Base-by-base conservation (phyloP, 2,797 vertebrate genomes). In the Triplophysa bombifrons region DNA sequence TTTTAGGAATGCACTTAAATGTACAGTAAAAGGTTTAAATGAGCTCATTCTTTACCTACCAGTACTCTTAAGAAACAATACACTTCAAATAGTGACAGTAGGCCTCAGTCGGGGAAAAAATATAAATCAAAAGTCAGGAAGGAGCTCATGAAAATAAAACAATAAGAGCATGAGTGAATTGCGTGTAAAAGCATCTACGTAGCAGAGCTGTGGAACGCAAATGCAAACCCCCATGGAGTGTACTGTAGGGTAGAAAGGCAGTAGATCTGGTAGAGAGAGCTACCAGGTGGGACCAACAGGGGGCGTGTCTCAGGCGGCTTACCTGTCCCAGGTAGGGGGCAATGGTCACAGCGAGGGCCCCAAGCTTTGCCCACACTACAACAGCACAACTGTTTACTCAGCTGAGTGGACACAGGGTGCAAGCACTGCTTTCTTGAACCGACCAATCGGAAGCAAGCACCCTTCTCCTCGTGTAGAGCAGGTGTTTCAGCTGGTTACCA, bases 281-380 rank as follows among this genome's bases (percentile, higher is more conserved):
- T 60, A 66, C 7, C 17, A 83, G 0, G 11, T 65, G 10, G 19
- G 30, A 20, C 63, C 63, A 41, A 38, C 11, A 65, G 74, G 71
- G 67, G 72, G 55, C 66, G 78, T 70, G 78, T 67, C 56, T 51
- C 22, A 63, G 56, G 38, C 64, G 74, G 80, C 90, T 97, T 95
- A 99, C 98, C 97, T 97, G 98, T 98, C 92, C 98, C 98, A 80
- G 94, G 96, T 85, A 93, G 89, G 0, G 98, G 98, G 88, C 98
- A 99, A 93, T 94, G 96, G 91, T 99, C 97, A 90, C 98, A 99
- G 83, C 90, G 92, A 0, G 96, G 95, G 72, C 98, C 98, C 98
- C 98, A 99, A 88, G 96, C 98, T 90, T 99, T 99, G 90, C 98
- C 98, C 93, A 99, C 98, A 78, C 97, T 99, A 94, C 98, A 99